These are phyloP conservation scores for Circaetus gallicus DNA, from an alignment of 2,113 vertebrate species.

Conservation along the genomic window DNA sequence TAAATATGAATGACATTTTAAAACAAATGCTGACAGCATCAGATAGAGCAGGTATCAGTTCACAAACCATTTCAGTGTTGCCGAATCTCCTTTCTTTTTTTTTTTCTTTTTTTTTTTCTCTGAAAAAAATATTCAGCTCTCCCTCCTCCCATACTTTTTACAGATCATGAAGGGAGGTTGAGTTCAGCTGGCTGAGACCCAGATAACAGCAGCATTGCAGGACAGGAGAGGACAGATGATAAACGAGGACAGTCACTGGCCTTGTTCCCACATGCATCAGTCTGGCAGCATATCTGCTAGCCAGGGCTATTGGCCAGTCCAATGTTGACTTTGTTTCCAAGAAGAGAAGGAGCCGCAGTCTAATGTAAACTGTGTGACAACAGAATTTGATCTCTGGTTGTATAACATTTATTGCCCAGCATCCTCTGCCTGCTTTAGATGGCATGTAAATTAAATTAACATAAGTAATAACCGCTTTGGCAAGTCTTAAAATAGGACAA, in stretches of 20 bases:
- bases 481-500: neutral
- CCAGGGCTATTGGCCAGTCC: neutral
- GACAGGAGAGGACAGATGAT: neutral
- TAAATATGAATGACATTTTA: neutral
- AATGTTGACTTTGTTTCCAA: neutral
- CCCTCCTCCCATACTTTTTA: neutral
- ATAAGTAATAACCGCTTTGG: neutral
- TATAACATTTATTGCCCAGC: neutral
- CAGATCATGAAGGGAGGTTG: neutral
- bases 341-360: neutral
- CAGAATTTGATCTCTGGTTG: neutral
- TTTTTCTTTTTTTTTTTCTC: no score
- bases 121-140: neutral
- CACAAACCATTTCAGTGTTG: neutral
- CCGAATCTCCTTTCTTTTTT: neutral
- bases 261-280: neutral
- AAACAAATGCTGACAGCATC: neutral
- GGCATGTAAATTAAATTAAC: neutral
- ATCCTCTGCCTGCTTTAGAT: neutral
- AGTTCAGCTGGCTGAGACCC: neutral
- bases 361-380: neutral
- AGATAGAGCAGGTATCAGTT: neutral
- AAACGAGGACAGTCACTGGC: neutral
- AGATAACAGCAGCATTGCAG: neutral
- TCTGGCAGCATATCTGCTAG: neutral